phyloP scores from a whole-genome alignment of 2,113 vertebrate species.

The Poeciliopsis prolifica region DNA sequence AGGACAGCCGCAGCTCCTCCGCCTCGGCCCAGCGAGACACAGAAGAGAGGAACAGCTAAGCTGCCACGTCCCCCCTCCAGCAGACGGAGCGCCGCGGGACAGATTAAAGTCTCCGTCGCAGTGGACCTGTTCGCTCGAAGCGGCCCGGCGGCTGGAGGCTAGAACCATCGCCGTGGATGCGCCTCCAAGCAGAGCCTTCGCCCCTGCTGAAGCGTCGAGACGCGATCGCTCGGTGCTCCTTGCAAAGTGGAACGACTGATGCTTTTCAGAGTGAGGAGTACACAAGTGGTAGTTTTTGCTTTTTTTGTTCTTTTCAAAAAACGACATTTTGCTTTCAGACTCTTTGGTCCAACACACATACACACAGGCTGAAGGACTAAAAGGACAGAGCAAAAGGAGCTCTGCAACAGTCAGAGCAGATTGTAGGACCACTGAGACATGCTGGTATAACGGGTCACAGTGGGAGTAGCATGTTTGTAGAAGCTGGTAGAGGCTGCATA shows the following conservation, averaged over 20 bases:
- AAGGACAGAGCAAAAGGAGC: slow-evolving; percentile 1
- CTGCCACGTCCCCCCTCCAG: background rate
- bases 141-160: slow-evolving; percentile 33
- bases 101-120: background rate
- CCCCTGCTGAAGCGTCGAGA: background rate
- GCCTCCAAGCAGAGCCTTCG: slow-evolving; percentile 37
- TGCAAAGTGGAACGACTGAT: slow-evolving; percentile 29
- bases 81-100: background rate
- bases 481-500: slow-evolving; percentile 43
- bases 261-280: slow-evolving; percentile 27
- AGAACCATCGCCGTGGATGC: slow-evolving; percentile 29
- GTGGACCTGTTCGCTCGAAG: slow-evolving; percentile 9
- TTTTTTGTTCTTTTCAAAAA: slow-evolving; percentile 21
- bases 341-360: slow-evolving; percentile 26
- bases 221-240: slow-evolving; percentile 26
- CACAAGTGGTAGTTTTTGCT: slow-evolving; percentile 21
- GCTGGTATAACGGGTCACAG: slow-evolving; percentile 40
- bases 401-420: slow-evolving; percentile 28
- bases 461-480: slow-evolving; percentile 50
- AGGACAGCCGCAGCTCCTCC: slow-evolving; percentile 69
- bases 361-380: slow-evolving; percentile 6
- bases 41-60: slow-evolving; percentile 74
- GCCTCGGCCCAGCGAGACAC: slow-evolving; percentile 62
- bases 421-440: slow-evolving; percentile 35
- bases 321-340: slow-evolving; percentile 36